Conservation (phyloP, 37 sponge, comb jelly and placozoan species). For the Chondrosia reniformis region DNA sequence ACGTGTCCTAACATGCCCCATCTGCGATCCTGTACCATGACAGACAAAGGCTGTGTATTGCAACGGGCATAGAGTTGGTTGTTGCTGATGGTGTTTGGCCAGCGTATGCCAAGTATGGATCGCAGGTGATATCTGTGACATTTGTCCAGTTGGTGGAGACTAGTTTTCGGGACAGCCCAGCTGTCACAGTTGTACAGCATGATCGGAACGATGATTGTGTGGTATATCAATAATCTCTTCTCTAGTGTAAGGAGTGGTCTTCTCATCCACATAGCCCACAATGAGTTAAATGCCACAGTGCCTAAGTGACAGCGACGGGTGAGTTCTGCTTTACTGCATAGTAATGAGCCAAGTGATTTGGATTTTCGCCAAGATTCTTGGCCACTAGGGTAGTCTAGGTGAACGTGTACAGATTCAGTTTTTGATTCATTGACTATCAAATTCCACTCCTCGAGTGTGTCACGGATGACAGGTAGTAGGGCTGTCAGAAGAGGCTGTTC, state of each 20-base stretch:
- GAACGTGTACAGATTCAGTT: slow-evolving; percentile 20
- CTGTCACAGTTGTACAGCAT: slow-evolving; percentile 33
- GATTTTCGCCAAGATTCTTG: slow-evolving; percentile 8
- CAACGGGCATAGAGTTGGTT: slow-evolving; percentile 19
- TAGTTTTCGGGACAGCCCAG: slow-evolving; percentile 22
- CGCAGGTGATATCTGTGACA: slow-evolving; percentile 24
- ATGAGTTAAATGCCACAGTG: slow-evolving; percentile 4
- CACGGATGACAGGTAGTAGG: slow-evolving; percentile 11
- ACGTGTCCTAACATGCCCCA: slow-evolving; percentile 26
- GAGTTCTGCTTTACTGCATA: slow-evolving; percentile 12
- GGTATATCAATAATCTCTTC: slow-evolving; percentile 17
- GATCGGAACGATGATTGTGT: neutral
- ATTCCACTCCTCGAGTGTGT: slow-evolving; percentile 16
- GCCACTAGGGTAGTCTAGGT: slow-evolving; percentile 18
- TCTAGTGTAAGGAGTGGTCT: slow-evolving; percentile 21
- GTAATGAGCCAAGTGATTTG: slow-evolving; percentile 19
- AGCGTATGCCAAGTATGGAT: slow-evolving; percentile 21
- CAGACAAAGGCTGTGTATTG: slow-evolving; percentile 4
- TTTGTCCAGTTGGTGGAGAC: slow-evolving; percentile 19
- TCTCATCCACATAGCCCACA: slow-evolving; percentile 12
- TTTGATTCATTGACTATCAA: slow-evolving; percentile 19
- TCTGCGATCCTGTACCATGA: slow-evolving; percentile 28
- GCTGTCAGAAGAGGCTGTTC: slow-evolving; percentile 9
- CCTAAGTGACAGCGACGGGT: slow-evolving; percentile 20
- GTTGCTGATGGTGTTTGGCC: slow-evolving; percentile 27